phyloP scores from a whole-genome alignment of 2,113 vertebrate species.

The Galeopterus variegatus region DNA sequence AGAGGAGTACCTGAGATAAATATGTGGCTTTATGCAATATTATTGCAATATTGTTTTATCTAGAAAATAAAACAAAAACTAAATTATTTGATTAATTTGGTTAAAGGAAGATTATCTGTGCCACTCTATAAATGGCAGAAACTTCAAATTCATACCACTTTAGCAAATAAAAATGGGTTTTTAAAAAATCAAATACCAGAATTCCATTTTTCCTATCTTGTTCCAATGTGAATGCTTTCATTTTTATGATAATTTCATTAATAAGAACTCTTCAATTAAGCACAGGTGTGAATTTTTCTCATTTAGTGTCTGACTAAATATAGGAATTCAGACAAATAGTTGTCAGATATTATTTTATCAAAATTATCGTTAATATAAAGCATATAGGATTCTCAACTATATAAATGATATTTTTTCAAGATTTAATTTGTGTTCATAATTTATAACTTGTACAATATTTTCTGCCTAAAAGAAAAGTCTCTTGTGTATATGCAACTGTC shows the following conservation, averaged over 20 bases:
- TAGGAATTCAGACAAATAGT: not conserved
- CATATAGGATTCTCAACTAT: not conserved
- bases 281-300: not conserved
- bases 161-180: not conserved
- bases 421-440: not conserved
- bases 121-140: not conserved
- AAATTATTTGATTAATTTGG: not conserved
- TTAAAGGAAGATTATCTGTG: not conserved
- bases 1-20: not conserved
- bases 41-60: not conserved
- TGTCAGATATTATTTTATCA: not conserved
- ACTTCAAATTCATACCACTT: not conserved
- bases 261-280: not conserved
- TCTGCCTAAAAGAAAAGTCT: not conserved
- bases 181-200: not conserved
- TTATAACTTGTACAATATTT: not conserved
- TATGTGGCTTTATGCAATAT: not conserved
- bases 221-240: not conserved
- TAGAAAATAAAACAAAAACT: constrained; percentile 32
- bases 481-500: not conserved
- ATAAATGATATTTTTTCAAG: not conserved
- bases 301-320: not conserved
- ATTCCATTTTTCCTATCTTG: not conserved
- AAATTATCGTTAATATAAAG: not conserved
- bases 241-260: not conserved